Conservation (phyloP, 2,888 invertebrate species). For the Microctonus brassicae region DNA sequence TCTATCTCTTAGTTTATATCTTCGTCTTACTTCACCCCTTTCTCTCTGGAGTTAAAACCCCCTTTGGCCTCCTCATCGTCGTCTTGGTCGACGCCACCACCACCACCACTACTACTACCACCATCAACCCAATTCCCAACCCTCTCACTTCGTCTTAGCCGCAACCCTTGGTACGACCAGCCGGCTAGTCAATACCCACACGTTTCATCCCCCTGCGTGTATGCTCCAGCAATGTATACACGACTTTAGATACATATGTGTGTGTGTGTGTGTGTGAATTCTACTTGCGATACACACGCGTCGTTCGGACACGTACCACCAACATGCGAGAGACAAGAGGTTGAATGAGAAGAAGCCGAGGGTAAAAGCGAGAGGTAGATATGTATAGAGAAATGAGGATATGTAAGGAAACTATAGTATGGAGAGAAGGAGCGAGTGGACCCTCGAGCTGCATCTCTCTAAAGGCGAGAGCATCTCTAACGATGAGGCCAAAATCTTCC, state of each 20-base stretch:
- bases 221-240: conserved; percentile 27
- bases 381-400: background rate
- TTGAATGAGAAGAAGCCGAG: background rate
- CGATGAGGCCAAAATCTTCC: conserved; percentile 48
- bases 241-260: conserved; percentile 29
- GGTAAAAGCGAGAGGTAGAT: background rate
- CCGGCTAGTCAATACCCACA: conserved; percentile 68
- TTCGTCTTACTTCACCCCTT: conserved; percentile 21
- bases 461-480: conserved; percentile 48
- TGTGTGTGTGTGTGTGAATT: conserved; percentile 22
- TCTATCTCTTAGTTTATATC: conserved; percentile 34
- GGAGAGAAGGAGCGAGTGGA: conserved; percentile 26
- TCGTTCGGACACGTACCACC: conserved; percentile 28
- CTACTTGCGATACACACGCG: conserved; percentile 30
- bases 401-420: background rate
- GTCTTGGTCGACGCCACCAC: conserved; percentile 47
- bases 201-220: conserved; percentile 48
- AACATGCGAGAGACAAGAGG: conserved; percentile 9
- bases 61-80: conserved; percentile 43
- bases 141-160: conserved; percentile 62
- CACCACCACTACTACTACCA: conserved; percentile 28
- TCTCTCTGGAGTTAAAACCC: conserved; percentile 34
- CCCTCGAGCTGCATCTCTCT: conserved; percentile 26
- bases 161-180: conserved; percentile 66
- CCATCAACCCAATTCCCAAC: conserved; percentile 30